A percentile compares a stretch with the other conserved stretches of the same genome.
phyloP scores from a whole-genome alignment of 2,113 vertebrate species.

The Chrysochloris asiatica region DNA sequence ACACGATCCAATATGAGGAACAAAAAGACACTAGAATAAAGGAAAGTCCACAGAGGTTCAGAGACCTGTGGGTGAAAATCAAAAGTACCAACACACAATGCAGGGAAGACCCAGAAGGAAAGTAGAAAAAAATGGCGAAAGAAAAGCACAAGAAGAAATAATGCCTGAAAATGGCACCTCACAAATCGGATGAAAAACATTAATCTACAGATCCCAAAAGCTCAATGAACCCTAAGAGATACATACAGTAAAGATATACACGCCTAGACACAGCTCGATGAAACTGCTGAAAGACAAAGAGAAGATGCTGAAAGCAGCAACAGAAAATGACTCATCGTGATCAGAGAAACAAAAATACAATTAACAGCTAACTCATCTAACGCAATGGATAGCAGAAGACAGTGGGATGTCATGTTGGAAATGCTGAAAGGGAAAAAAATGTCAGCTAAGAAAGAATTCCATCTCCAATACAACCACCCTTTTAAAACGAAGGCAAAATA shows the following conservation, averaged over 20 bases:
- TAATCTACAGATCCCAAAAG: too few species aligned
- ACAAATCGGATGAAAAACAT: neutral
- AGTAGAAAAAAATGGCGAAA: too few species aligned
- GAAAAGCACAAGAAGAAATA: too few species aligned
- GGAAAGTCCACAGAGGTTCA: neutral
- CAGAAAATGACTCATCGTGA: neutral
- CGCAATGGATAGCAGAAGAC: neutral
- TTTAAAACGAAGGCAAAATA: neutral
- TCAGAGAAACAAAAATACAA: neutral
- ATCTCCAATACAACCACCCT: neutral
- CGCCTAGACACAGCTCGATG: neutral
- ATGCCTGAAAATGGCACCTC: neutral
- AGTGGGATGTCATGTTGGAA: neutral
- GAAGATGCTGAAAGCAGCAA: neutral
- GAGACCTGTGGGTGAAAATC: neutral
- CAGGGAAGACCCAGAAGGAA: neutral
- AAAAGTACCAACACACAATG: neutral
- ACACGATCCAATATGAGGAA: neutral
- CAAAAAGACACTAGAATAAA: neutral
- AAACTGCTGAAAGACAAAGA: neutral
- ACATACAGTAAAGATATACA: neutral
- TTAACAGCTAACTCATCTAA: neutral
- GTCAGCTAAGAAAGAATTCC: neutral
- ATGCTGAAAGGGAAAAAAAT: neutral
- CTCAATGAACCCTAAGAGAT: neutral